A percentile compares a stretch with the other conserved stretches of the same genome.
Evolutionary conservation across 2,888 invertebrate species (phyloP).

Genomic region (Macaria notata): DNA sequence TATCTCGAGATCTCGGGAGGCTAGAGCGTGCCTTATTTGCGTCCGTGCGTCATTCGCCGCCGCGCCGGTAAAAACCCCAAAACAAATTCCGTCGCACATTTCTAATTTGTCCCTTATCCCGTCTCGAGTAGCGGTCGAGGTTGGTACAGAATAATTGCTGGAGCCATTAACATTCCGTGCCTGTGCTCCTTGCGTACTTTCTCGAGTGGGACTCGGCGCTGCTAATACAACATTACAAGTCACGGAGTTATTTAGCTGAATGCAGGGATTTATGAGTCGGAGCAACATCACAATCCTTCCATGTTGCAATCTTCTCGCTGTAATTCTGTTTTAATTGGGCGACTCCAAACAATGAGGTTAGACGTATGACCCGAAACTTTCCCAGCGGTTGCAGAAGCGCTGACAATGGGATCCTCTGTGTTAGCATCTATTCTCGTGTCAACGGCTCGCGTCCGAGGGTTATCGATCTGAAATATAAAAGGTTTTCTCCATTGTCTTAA

Average conservation of each 20-base stretch:
- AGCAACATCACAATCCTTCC: constrained; percentile 27
- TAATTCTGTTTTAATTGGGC: constrained; percentile 7
- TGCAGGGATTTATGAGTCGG: constrained; percentile 33
- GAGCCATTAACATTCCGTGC: constrained; percentile 64
- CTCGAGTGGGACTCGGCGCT: constrained; percentile 51
- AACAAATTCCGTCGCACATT: constrained; percentile 35
- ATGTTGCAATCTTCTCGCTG: constrained; percentile 19
- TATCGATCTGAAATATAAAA: constrained; percentile 71
- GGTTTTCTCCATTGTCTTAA: constrained; percentile 71
- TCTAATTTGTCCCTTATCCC: constrained; percentile 52
- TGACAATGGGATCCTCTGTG: constrained; percentile 33
- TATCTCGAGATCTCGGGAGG: constrained; percentile 30
- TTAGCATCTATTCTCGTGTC: constrained; percentile 52
- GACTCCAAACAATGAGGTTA: constrained; percentile 12
- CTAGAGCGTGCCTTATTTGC: constrained; percentile 32
- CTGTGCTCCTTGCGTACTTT: constrained; percentile 56
- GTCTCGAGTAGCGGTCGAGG: constrained; percentile 45
- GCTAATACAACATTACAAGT: constrained; percentile 47
- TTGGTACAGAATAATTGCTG: constrained; percentile 59
- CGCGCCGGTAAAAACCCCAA: constrained; percentile 32
- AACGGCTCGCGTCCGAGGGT: constrained; percentile 63
- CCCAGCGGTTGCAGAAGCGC: constrained; percentile 39
- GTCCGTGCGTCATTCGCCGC: constrained; percentile 31
- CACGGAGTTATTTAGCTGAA: constrained; percentile 40
- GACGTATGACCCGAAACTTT: constrained; percentile 16